Base-by-base conservation (phyloP, 1,140 invertebrate species). In the Bactericera cockerelli region DNA sequence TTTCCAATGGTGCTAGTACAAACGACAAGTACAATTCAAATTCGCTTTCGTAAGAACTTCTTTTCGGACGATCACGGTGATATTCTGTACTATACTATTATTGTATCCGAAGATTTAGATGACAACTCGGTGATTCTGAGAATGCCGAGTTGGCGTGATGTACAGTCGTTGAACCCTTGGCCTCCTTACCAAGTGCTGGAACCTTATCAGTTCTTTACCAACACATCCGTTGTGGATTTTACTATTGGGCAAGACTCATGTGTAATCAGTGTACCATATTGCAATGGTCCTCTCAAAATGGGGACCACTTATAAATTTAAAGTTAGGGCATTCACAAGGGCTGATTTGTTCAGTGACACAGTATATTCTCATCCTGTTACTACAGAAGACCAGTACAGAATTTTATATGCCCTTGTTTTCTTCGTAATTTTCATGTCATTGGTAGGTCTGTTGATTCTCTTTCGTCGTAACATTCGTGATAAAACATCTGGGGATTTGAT, bases 341-440 rank as follows among this genome's bases (percentile, higher is more conserved):
- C 81, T 4, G 89, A 93, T 68, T 92, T 93, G 71, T 95, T 89
- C 68, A 89, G 86, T 6, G 93, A 97, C 66, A 96, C 93, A 1
- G 81, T 79, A 60, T 96, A 90, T 72, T 91, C 88, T 68, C 83
- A 86, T 63, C 79, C 84, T 1, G 87, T 94, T 63, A 80, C 81
- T 71, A 93, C 89, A 69, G 87, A 85, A 85, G 56, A 36, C 26
- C 2, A 31, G 2, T 4, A 63, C 55, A 16, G 21, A 2, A 10
- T 13, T 2, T n/a, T 57, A 28, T 10, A 4, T 31, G 28, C 13
- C 4, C 4, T 31, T 4, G 28, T 4, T 4, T 31, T 31, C 28
- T 13, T 31, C 4, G 28, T 31, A 31, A 4, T 31, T 31, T 6
- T 31, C 13, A 13, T 31, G 13, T 13, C 67, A 62, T 69, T 67